Conservation (phyloP, 2,797 vertebrate species). For the Pempheris klunzingeri region DNA sequence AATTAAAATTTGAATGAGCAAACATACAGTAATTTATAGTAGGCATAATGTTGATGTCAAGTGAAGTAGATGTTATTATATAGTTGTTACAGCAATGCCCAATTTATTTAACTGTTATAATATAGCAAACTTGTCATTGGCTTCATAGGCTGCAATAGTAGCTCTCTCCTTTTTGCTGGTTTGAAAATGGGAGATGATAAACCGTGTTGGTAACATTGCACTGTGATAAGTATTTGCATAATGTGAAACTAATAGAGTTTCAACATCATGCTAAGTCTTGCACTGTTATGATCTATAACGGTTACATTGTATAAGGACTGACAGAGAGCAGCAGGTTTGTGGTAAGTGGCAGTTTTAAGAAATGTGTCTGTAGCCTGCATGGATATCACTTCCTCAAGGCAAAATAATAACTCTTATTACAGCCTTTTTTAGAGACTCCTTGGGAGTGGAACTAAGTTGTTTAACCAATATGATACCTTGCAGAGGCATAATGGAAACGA, state of each 20-base stretch:
- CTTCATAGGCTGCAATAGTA: neutral
- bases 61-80: neutral
- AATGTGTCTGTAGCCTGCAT: conserved; percentile 45
- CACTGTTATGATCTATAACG: conserved; percentile 16
- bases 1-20: neutral
- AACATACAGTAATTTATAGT: conserved; percentile 1
- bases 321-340: conserved; percentile 53
- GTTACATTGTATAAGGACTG: conserved; percentile 32
- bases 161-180: neutral
- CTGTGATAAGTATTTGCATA: conserved; percentile 10
- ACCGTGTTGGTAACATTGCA: conserved; percentile 1
- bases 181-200: conserved; percentile 4
- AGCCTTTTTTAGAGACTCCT: conserved; percentile 60
- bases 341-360: conserved; percentile 54
- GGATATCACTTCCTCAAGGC: conserved; percentile 54
- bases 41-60: conserved; percentile 8
- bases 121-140: neutral
- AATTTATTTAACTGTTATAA: conserved; percentile 15
- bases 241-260: conserved; percentile 2
- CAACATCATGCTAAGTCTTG: neutral
- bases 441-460: conserved; percentile 61
- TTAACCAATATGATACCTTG: conserved; percentile 54
- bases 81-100: neutral
- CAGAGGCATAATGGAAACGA: conserved; percentile 51
- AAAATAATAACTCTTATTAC: conserved; percentile 70